Evolutionary conservation across 1,140 invertebrate genomes (phyloP).

Genomic region (Littorina saxatilis): DNA sequence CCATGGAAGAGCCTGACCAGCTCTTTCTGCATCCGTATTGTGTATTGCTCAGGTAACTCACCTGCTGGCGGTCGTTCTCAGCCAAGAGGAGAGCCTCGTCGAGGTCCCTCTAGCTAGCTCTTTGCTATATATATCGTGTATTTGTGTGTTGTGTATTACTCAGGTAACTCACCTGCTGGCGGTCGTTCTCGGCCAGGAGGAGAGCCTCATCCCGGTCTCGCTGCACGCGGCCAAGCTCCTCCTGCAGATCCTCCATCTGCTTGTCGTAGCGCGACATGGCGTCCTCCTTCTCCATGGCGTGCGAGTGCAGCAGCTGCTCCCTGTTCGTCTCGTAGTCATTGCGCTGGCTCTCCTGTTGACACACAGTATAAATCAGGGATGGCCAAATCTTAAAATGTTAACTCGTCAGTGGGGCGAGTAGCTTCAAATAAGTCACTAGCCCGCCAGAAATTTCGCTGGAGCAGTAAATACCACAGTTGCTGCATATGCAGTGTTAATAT

Average conservation of each 20-base stretch:
- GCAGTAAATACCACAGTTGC: no score
- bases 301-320: conserved; percentile 67
- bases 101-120: conserved; percentile 71
- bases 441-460: no score
- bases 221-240: conserved; percentile 68
- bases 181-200: conserved; percentile 75
- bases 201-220: conserved; percentile 73
- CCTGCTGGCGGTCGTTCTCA: conserved; percentile 76
- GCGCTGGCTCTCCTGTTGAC: conserved; percentile 68
- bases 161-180: conserved; percentile 75
- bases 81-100: conserved; percentile 74
- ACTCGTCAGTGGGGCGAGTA: no score
- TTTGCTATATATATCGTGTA: no score
- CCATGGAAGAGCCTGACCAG: no score
- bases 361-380: no score
- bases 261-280: conserved; percentile 56
- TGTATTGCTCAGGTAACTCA: no score
- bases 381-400: no score
- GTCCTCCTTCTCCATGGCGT: conserved; percentile 74
- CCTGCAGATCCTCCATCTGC: conserved; percentile 70
- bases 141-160: no score
- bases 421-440: no score
- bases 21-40: no score
- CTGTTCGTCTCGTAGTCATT: conserved; percentile 69
- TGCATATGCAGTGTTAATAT: no score